phyloP scores from a whole-genome alignment of 2,888 invertebrate genomes.

The Ochlodes sylvanus region DNA sequence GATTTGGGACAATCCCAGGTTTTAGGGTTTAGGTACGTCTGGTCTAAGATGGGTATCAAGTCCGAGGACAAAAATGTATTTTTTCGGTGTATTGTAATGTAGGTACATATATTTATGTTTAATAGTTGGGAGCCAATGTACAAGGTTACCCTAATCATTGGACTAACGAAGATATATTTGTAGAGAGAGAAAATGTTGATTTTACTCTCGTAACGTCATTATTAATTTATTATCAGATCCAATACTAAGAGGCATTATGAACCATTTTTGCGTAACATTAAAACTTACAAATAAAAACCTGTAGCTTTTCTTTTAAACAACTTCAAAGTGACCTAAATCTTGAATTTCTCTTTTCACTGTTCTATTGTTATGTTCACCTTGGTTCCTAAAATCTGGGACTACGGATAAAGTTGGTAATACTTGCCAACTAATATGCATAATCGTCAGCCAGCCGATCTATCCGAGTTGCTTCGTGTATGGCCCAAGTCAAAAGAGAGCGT shows the following conservation, averaged over 20 bases:
- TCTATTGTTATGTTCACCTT: conserved; percentile 24
- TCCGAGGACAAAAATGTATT: neutral
- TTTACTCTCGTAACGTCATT: no score
- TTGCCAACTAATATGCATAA: conserved; percentile 70
- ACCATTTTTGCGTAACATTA: no score
- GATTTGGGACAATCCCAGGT: conserved; percentile 5
- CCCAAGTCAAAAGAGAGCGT: conserved; percentile 1
- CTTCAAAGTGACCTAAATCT: neutral
- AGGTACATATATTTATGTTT: no score
- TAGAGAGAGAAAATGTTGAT: no score
- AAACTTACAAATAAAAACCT: no score
- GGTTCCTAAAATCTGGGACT: conserved; percentile 40
- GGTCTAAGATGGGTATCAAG: neutral
- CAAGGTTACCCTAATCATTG: no score
- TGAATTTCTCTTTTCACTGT: neutral
- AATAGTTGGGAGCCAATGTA: no score
- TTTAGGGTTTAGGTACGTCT: neutral
- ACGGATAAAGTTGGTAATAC: conserved; percentile 53
- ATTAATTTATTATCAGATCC: no score
- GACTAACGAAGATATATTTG: no score
- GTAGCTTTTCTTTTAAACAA: neutral
- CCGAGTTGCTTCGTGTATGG: conserved; percentile 6
- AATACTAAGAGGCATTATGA: no score
- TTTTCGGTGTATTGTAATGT: no score
- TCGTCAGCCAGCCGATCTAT: conserved; percentile 52